phyloP scores from a whole-genome alignment of 1,140 invertebrate genomes.

The Colletes latitarsis region DNA sequence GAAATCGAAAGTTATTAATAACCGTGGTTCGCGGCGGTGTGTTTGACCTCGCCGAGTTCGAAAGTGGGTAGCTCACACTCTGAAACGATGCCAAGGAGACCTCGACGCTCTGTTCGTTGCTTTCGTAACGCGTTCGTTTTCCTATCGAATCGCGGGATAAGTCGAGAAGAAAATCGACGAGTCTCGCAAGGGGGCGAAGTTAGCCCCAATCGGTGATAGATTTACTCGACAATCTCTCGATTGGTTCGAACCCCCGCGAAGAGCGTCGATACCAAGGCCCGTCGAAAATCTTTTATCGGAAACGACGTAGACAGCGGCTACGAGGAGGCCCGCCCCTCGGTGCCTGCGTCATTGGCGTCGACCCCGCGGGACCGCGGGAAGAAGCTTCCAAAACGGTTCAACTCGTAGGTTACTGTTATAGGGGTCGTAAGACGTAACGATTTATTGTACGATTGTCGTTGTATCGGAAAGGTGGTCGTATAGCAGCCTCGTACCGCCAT shows the following conservation, averaged over 20 bases:
- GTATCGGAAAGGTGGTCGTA: too few relatives aligned
- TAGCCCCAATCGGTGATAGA: neutral
- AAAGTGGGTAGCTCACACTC: conserved; percentile 47
- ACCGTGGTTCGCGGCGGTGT: conserved; percentile 21
- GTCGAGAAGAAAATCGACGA: neutral
- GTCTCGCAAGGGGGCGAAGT: too few relatives aligned
- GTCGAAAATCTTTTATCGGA: neutral
- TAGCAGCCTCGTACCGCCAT: too few relatives aligned
- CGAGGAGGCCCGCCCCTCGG: neutral
- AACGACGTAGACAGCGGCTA: neutral
- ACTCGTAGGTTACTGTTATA: too few relatives aligned
- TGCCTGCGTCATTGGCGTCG: neutral
- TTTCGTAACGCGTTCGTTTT: conserved; percentile 13
- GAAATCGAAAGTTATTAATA: conserved; percentile 52
- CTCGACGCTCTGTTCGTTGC: conserved; percentile 8
- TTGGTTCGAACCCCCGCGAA: neutral
- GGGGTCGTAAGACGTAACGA: too few relatives aligned
- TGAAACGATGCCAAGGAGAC: conserved; percentile 52
- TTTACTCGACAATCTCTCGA: neutral
- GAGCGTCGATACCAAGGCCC: neutral
- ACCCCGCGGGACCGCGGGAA: too few relatives aligned
- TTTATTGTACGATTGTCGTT: too few relatives aligned
- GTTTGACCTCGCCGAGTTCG: conserved; percentile 45
- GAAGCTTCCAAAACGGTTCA: too few relatives aligned
- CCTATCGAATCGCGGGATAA: neutral